Evolutionary conservation across 1,140 invertebrate species (phyloP).

Genomic region (Brachionus rubens): DNA sequence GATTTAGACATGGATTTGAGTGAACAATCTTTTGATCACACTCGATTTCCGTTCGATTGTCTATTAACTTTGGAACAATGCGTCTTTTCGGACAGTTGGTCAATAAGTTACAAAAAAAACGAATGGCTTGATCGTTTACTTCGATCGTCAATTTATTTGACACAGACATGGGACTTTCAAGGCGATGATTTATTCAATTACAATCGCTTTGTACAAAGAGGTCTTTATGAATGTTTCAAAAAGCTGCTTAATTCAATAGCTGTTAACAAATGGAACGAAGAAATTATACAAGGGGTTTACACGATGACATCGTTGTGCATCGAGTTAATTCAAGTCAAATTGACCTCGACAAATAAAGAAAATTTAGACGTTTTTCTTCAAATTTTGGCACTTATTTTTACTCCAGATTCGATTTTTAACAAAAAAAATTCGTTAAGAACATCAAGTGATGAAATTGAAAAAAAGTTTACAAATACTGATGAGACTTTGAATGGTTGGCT

Average conservation of each 20-base stretch:
- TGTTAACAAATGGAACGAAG: slow-evolving; percentile 62
- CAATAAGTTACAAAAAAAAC: slow-evolving; percentile 65
- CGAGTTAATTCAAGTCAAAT: slow-evolving; percentile 60
- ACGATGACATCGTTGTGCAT: slow-evolving; percentile 63
- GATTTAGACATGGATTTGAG: slow-evolving; percentile 16
- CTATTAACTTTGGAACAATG: slow-evolving; percentile 63
- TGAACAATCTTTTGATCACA: slow-evolving; percentile 47
- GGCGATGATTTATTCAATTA: neutral
- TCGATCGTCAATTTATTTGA: slow-evolving; percentile 11
- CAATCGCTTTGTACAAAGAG: neutral
- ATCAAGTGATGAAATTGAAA: slow-evolving; percentile 49
- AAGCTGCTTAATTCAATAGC: slow-evolving; percentile 2
- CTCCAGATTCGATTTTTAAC: slow-evolving; percentile 58
- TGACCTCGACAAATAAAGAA: slow-evolving; percentile 47
- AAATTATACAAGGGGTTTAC: slow-evolving; percentile 64
- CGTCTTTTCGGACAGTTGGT: slow-evolving; percentile 65
- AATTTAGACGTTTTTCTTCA: slow-evolving; percentile 55
- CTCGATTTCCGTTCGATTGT: slow-evolving; percentile 62
- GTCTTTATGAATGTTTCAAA: slow-evolving; percentile 7
- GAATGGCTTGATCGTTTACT: slow-evolving; percentile 54
- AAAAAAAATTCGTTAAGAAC: slow-evolving; percentile 59
- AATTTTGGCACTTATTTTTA: slow-evolving; percentile 60
- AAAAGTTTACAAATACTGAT: slow-evolving; percentile 50
- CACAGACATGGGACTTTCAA: neutral
- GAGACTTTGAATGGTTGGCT: slow-evolving; percentile 62